phyloP scores from a whole-genome alignment of 2,888 invertebrate genomes.

The Chaetogeoica ovagalla region DNA sequence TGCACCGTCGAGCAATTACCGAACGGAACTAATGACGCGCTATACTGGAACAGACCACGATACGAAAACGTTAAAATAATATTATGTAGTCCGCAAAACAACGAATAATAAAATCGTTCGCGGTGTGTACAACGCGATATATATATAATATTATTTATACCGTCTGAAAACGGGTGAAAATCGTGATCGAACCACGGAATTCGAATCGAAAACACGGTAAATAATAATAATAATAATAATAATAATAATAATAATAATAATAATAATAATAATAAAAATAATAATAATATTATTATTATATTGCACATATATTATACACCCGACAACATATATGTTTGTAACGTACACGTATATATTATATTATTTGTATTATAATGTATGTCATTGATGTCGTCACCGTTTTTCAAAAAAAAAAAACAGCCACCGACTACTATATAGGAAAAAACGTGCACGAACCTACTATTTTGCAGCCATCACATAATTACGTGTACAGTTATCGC shows the following conservation, averaged over 20 bases:
- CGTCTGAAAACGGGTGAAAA: no score
- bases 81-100: no score
- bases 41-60: no score
- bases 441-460: neutral
- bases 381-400: neutral
- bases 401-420: neutral
- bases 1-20: no score
- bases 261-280: neutral
- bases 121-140: no score
- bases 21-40: no score
- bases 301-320: no score
- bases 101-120: no score
- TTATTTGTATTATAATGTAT: neutral
- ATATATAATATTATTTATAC: no score
- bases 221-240: neutral
- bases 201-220: neutral
- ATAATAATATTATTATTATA: no score
- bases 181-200: neutral
- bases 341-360: neutral
- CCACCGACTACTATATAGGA: no score
- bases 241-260: neutral
- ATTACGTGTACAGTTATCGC: slow-evolving; percentile 40
- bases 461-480: slow-evolving; percentile 5
- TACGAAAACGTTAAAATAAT: no score
- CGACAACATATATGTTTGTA: neutral